Evolutionary conservation across 2,888 invertebrate species (phyloP), one percentile per base, ranked within the genome.

Genomic region (Cosmia trapezina): DNA sequence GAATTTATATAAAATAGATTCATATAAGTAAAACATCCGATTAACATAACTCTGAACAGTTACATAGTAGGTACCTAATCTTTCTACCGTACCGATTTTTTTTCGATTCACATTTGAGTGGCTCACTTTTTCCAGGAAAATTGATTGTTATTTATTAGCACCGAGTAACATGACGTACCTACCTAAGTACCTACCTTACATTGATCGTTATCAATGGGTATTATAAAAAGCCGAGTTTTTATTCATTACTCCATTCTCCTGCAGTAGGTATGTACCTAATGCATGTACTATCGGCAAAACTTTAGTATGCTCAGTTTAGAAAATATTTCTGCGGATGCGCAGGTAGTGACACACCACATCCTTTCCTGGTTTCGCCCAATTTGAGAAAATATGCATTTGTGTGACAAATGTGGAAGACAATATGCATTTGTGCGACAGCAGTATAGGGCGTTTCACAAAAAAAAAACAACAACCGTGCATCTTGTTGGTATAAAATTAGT

Each of bases 111-210:
- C 4, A 54, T 28, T 54, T 54, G 8, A 17, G 41, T 49, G 14
- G 47, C 11, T 74, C 8, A 60, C n/a, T 14, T 70, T 78, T 78
- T 78, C 62, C 22, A 17, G 72, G 47, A 63, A 63, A 72, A 70
- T 60, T 9, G 0, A 28, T 37, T 57, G 19, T 45, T 22, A 22
- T 37, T 41, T 56, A 41, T 17, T 22, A 54, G 28, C 4, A 63
- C 33, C 5, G 3, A 45, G 19, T 51, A 28, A n/a, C 56, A 49
- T 43, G 9, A 19, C 69, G 45, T 19, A 47, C 3, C 4, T 47
- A 67, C 11, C n/a, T n/a, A n/a, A n/a, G n/a, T n/a, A n/a, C n/a
- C 11, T n/a, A 63, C 8, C 1, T 41, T 28, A 4, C 28, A 51
- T 43, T 37, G 14, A 45, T 11, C n/a, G 66, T 37, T 76, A 28